These are phyloP conservation scores for Mesopsocus fuscifrons DNA, from an alignment of 2,888 invertebrate genomes.

Conservation along the genomic window DNA sequence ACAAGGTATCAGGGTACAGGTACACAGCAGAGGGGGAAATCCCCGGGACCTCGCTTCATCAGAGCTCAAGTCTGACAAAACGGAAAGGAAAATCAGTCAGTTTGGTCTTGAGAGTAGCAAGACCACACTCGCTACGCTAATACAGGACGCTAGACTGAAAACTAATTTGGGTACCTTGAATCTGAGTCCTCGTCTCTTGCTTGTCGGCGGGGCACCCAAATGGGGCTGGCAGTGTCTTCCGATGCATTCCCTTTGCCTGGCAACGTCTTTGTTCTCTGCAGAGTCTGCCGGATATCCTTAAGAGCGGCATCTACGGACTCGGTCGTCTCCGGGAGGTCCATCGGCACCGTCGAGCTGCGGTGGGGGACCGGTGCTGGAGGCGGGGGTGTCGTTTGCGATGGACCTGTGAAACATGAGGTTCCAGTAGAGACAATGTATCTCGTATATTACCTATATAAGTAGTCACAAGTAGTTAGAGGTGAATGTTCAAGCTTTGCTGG, in stretches of 20 bases:
- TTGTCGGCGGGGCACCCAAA: conserved; percentile 46
- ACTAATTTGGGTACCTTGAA: conserved; percentile 7
- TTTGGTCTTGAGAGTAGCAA: too few species aligned
- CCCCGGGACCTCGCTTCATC: too few species aligned
- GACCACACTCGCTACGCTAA: too few species aligned
- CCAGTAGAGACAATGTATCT: too few species aligned
- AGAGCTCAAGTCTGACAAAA: too few species aligned
- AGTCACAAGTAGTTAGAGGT: too few species aligned
- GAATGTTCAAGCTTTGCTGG: too few species aligned
- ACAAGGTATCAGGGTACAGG: too few species aligned
- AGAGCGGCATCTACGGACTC: conserved; percentile 42
- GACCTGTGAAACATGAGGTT: conserved; percentile 25
- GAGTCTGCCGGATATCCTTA: conserved; percentile 63
- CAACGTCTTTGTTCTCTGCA: conserved; percentile 50
- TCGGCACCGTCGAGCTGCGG: conserved; percentile 27
- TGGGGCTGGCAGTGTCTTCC: conserved; percentile 35
- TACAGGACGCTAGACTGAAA: too few species aligned
- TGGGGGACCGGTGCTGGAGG: conserved; percentile 60
- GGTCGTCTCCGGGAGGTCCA: conserved; percentile 13
- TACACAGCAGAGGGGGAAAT: too few species aligned
- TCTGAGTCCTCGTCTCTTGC: conserved; percentile 3
- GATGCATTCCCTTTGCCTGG: conserved; percentile 32
- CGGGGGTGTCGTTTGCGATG: conserved; percentile 32
- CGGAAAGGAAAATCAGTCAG: too few species aligned
- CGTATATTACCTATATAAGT: too few species aligned